Percentiles rank a stretch among this genome's conserved stretches.
These are phyloP conservation scores for Hippocampus comes DNA, from an alignment of 2,113 vertebrate genomes.

Conservation along the genomic window DNA sequence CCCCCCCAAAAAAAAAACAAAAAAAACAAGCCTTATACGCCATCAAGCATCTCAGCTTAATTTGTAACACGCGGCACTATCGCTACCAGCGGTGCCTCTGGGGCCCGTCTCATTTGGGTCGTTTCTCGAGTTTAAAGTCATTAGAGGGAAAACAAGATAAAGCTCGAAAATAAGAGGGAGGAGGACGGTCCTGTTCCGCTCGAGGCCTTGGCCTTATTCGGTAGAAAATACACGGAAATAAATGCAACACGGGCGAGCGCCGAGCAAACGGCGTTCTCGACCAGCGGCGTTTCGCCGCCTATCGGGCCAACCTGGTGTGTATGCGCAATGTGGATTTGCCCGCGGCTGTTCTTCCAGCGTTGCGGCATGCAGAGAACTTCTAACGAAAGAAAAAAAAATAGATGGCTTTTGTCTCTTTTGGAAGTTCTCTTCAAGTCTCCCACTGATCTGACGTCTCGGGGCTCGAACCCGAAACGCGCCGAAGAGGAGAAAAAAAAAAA, in stretches of 20 bases:
- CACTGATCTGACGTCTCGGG: background rate
- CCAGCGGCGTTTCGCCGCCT: background rate
- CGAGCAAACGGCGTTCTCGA: background rate
- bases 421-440: background rate
- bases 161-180: background rate
- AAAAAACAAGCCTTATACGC: background rate
- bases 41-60: background rate
- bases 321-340: constrained; percentile 9
- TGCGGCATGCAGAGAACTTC: constrained; percentile 28
- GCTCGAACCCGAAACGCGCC: background rate
- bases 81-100: background rate
- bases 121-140: background rate
- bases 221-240: constrained; percentile 30
- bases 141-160: constrained; percentile 7
- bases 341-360: constrained; percentile 31
- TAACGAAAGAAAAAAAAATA: constrained; percentile 33
- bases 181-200: constrained; percentile 12
- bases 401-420: constrained; percentile 18
- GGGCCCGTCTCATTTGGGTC: background rate
- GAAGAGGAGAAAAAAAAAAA: constrained; percentile 18
- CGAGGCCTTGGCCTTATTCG: constrained; percentile 23
- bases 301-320: background rate
- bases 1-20: background rate
- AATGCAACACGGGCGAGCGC: constrained; percentile 33
- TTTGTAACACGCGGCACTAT: background rate